Percentiles rank a stretch among this genome's conserved stretches.
These are phyloP conservation scores for Zoanthus sansibaricus DNA, from an alignment of 92 coral and sea anemone genomes.

Conservation along the genomic window DNA sequence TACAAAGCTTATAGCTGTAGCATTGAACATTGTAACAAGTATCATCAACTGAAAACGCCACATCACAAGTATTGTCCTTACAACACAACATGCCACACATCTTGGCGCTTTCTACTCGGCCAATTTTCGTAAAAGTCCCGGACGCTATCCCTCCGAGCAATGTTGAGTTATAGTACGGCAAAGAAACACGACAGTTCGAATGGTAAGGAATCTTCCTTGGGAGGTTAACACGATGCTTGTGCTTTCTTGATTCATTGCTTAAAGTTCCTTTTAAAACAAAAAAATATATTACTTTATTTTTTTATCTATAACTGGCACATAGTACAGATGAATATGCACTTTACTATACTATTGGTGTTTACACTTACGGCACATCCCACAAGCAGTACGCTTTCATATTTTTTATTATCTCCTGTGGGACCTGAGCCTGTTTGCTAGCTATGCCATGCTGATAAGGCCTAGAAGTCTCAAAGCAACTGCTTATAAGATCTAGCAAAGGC, in stretches of 20 bases:
- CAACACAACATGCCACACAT: conserved; percentile 86
- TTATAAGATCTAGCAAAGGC: too few species aligned
- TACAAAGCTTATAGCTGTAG: conserved; percentile 80
- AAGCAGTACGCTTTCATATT: too few species aligned
- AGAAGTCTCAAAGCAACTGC: too few species aligned
- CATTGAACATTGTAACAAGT: conserved; percentile 89
- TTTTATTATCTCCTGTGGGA: too few species aligned
- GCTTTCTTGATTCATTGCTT: not conserved
- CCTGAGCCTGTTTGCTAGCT: too few species aligned
- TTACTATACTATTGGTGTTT: too few species aligned
- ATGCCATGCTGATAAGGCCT: too few species aligned
- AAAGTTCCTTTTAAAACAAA: conserved; percentile 11
- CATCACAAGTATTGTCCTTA: conserved; percentile 76
- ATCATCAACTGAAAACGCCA: conserved; percentile 87
- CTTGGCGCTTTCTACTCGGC: conserved; percentile 64
- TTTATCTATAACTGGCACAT: too few species aligned
- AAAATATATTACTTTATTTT: not conserved
- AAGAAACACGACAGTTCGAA: conserved; percentile 35
- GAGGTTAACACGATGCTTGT: not conserved
- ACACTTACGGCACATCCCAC: too few species aligned
- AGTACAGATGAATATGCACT: too few species aligned
- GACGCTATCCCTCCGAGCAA: conserved; percentile 88
- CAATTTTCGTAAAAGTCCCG: conserved; percentile 86
- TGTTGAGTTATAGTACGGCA: conserved; percentile 74
- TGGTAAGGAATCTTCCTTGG: conserved; percentile 24